Conservation (phyloP, 1,140 invertebrate genomes). For the Argopecten irradians region DNA sequence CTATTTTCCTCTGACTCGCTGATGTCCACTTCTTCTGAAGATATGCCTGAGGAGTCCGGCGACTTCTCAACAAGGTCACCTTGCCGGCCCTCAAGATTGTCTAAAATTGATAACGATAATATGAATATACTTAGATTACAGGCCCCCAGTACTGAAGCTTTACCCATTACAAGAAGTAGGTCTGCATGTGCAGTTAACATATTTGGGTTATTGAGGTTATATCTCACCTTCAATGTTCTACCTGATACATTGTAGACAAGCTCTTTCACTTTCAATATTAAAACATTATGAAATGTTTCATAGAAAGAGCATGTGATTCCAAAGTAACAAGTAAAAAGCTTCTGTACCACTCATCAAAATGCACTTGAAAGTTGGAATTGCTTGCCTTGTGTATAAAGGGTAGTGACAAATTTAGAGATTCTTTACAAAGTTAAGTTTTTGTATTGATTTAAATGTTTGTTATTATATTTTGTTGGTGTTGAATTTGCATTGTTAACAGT, state of each 20-base stretch:
- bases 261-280: too few species aligned
- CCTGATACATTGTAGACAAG: too few species aligned
- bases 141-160: neutral
- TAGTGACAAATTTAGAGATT: neutral
- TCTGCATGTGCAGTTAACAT: neutral
- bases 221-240: too few species aligned
- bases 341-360: too few species aligned
- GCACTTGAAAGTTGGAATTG: neutral
- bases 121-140: constrained; percentile 20
- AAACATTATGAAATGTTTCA: too few species aligned
- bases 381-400: neutral
- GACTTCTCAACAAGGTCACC: neutral
- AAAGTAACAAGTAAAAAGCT: too few species aligned
- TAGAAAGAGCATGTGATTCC: too few species aligned
- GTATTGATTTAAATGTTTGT: neutral
- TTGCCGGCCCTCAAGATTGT: neutral
- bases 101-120: neutral
- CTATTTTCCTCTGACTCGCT: neutral
- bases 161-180: constrained; percentile 22
- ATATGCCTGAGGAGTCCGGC: neutral
- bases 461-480: neutral
- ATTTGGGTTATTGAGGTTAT: too few species aligned
- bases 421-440: neutral
- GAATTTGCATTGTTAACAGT: too few species aligned
- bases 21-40: constrained; percentile 20